Conservation (phyloP, 2,113 vertebrate species). For the Lycocorax pyrrhopterus region DNA sequence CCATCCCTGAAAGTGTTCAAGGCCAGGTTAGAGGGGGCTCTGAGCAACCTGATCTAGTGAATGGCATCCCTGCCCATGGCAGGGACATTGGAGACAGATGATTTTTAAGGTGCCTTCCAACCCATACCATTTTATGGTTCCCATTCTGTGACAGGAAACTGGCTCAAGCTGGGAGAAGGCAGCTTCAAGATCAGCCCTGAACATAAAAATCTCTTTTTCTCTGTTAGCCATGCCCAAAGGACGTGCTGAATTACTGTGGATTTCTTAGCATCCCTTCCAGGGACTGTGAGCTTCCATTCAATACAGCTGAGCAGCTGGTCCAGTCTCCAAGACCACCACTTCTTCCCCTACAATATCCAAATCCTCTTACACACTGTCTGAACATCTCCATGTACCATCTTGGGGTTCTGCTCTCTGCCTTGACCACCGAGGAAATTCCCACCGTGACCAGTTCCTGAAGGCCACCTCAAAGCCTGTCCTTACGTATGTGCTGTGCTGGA, state of each 20-base stretch:
- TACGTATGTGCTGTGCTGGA: rapidly evolving
- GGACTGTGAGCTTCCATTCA: neutral
- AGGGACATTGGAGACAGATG: neutral
- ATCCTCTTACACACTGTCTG: neutral
- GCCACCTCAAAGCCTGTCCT: neutral
- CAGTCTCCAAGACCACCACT: neutral
- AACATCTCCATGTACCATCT: neutral
- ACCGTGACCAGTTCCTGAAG: neutral
- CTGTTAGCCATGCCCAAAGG: neutral
- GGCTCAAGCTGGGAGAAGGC: neutral
- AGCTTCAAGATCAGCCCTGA: neutral
- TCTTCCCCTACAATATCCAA: neutral
- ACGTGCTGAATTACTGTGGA: neutral
- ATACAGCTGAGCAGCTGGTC: neutral
- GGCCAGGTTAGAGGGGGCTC: neutral
- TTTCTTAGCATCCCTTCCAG: neutral
- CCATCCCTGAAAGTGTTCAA: neutral
- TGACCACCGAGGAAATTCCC: neutral
- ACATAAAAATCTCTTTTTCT: neutral
- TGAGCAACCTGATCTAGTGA: neutral
- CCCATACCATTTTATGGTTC: neutral
- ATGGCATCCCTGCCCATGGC: neutral
- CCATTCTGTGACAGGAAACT: neutral
- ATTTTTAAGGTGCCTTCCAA: neutral
- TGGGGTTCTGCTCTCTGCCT: neutral